Base-by-base conservation (phyloP, 2,113 vertebrate genomes). In the Trogon melanurus region DNA sequence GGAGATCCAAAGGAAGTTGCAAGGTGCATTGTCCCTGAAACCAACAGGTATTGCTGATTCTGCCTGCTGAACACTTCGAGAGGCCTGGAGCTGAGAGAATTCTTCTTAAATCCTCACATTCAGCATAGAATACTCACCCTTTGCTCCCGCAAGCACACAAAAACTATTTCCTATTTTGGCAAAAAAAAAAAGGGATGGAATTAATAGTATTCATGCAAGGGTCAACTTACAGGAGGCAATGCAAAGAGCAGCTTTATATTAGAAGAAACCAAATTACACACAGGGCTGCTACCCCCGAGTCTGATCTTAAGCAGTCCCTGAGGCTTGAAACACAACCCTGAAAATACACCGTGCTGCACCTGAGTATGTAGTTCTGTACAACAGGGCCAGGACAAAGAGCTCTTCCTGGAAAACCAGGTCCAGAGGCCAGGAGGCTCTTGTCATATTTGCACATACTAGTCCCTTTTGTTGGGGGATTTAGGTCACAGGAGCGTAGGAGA, bases 361-460 rank as follows among this genome's bases (percentile, higher is more conserved):
- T 65, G 32, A n/a, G 11, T 5, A 17, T 79, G 73, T 60, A 60
- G 41, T 69, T 93, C 79, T 34, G 15, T 72, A 53, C 27, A 26
- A 32, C 9, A 57, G 41, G 53, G 38, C 45, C 62, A 65, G 65
- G 54, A 62, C 72, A 44, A 83, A 79, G 54, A 89, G 12, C 38
- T 86, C 95, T 85, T 97, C 95, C 91, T 93, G 93, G 94, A 95
- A 95, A 79, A 89, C 78, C 84, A 69, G 41, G 65, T 93, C 73
- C 91, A 93, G 88, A 85, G 91, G 76, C 86, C 80, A 85, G 78
- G 54, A 84, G 85, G 50, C 56, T 91, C 80, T 93, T 65, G 34
- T 26, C 26, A 1, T 72, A 44, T 93, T 75, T 94, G 83, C 83
- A 91, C 76, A 62, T 79, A 76, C 66, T 29, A 20, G 61, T 92